A percentile compares a stretch with the other conserved stretches of the same genome.
Conservation (phyloP, 2,113 vertebrate genomes). For the Erinaceus europaeus region DNA sequence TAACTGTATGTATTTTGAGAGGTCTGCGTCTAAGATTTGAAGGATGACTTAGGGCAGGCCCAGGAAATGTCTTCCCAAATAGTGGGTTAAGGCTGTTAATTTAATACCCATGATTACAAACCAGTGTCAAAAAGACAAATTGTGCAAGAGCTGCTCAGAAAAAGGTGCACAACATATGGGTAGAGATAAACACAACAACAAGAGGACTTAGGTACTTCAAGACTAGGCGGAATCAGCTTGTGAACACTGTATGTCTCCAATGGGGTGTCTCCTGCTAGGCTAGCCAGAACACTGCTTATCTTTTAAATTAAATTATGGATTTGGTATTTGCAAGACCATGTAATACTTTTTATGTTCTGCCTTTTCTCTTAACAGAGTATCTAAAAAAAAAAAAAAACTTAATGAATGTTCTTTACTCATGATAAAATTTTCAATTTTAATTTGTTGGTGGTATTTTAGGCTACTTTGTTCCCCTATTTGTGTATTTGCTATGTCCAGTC, state of each 20-base stretch:
- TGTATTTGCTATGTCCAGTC: too few relatives aligned
- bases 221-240: not conserved
- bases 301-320: not conserved
- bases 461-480: not conserved
- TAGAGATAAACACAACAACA: not conserved
- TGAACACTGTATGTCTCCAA: not conserved
- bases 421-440: not conserved
- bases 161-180: not conserved
- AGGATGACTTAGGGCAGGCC: not conserved
- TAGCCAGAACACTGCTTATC: not conserved
- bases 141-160: not conserved
- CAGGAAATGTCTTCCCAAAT: not conserved
- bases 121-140: not conserved
- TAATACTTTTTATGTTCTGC: too few relatives aligned
- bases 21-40: not conserved
- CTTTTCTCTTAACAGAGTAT: not conserved
- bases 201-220: not conserved
- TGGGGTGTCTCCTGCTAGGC: not conserved
- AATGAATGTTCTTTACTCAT: slow-evolving; percentile 1
- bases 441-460: not conserved
- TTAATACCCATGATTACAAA: not conserved
- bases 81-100: not conserved
- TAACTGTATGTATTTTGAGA: not conserved
- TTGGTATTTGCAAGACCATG: not conserved
- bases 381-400: not conserved